Evolutionary conservation across 2,797 vertebrate species (phyloP).

Genomic region (Clarias fuscus): DNA sequence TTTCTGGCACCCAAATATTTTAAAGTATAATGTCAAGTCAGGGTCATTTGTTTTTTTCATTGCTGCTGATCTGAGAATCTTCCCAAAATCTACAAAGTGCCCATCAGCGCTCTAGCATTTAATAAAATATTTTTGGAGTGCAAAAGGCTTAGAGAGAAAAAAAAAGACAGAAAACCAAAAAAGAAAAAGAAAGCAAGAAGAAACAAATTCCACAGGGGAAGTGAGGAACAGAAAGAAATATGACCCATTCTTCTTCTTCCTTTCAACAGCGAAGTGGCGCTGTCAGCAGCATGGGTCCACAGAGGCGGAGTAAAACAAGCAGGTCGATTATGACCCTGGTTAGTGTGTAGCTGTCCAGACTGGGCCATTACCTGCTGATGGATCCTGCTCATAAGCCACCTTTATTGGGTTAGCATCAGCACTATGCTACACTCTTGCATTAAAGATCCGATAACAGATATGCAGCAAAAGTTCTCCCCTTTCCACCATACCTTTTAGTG

Average conservation of each 20-base stretch:
- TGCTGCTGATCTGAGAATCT: not conserved
- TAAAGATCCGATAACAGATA: conserved; percentile 54
- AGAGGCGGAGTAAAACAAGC: conserved; percentile 61
- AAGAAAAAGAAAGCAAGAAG: not conserved
- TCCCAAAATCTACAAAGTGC: not conserved
- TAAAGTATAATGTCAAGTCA: not conserved
- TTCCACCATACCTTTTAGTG: conserved; percentile 40
- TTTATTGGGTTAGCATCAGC: conserved; percentile 58
- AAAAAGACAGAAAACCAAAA: not conserved
- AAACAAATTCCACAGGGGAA: conserved; percentile 26
- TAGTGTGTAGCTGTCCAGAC: conserved; percentile 59
- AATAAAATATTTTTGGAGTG: not conserved
- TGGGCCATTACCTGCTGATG: conserved; percentile 56
- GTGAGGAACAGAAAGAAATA: conserved; percentile 36
- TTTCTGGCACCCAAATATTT: not conserved
- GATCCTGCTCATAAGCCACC: conserved; percentile 55
- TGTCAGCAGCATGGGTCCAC: conserved; percentile 53
- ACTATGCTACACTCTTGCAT: conserved; percentile 40
- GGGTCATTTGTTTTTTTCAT: too few species aligned
- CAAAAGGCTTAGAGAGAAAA: not conserved
- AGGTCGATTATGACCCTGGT: conserved; percentile 56
- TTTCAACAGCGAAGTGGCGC: conserved; percentile 59
- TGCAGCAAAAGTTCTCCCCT: conserved; percentile 31
- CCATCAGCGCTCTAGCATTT: not conserved
- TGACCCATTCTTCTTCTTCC: conserved; percentile 53